These are phyloP conservation scores for Ormyrus labotus DNA, from an alignment of 2,888 invertebrate genomes.

Conservation along the genomic window DNA sequence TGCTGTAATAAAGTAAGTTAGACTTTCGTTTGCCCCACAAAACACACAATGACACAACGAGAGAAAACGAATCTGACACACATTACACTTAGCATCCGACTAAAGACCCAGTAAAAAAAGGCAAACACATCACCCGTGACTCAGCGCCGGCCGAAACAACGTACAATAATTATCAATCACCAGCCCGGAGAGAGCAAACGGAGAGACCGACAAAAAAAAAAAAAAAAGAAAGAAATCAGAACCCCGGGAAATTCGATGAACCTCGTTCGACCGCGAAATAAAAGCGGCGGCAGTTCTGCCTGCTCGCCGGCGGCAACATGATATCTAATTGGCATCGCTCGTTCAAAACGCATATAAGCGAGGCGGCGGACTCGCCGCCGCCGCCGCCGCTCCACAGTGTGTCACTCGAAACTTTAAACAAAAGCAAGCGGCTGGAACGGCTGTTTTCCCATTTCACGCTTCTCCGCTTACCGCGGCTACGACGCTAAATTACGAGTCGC, in stretches of 20 bases:
- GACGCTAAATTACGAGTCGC: conserved; percentile 39
- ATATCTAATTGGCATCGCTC: conserved; percentile 38
- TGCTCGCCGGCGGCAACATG: not conserved
- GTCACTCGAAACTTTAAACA: conserved; percentile 51
- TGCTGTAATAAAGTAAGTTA: too few relatives aligned
- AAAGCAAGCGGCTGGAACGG: conserved; percentile 33
- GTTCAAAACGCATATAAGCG: conserved; percentile 11
- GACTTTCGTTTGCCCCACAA: too few relatives aligned
- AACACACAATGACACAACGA: too few relatives aligned
- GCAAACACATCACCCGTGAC: too few relatives aligned
- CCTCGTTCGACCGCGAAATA: conserved; percentile 13
- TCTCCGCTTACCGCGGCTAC: conserved; percentile 32
- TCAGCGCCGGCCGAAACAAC: conserved; percentile 8
- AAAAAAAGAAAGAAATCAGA: conserved; percentile 12
- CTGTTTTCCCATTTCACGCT: conserved; percentile 48
- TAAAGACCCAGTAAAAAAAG: too few relatives aligned
- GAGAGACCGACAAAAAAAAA: too few relatives aligned
- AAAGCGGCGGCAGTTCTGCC: not conserved
- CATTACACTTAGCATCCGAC: too few relatives aligned
- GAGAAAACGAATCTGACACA: too few relatives aligned
- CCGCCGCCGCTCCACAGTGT: conserved; percentile 11
- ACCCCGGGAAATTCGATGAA: conserved; percentile 35
- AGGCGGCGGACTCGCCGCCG: not conserved
- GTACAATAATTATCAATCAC: conserved; percentile 16
- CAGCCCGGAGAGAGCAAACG: too few relatives aligned